A percentile compares a stretch with the other conserved stretches of the same genome.
Conservation (phyloP, 2,797 vertebrate species). For the Dipus sagitta region DNA sequence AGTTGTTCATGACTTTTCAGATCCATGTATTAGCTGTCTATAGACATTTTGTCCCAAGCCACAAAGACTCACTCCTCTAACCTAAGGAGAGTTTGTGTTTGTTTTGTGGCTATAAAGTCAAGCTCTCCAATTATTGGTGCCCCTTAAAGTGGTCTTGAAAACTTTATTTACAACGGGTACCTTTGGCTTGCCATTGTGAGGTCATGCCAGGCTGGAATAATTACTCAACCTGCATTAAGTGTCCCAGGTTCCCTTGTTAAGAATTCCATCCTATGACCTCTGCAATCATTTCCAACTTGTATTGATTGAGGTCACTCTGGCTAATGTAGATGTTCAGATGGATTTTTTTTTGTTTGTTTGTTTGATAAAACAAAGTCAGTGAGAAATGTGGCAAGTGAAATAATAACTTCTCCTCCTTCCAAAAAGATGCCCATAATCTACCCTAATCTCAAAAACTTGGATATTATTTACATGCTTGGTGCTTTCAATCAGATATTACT, state of each 20-base stretch:
- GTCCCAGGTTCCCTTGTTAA: conserved; percentile 20
- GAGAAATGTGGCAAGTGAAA: neutral
- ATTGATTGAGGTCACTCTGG: neutral
- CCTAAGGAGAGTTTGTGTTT: neutral
- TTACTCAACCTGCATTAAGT: neutral
- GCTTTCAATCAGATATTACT: too few species aligned
- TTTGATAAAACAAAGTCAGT: neutral
- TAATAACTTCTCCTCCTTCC: neutral
- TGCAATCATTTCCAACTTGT: neutral
- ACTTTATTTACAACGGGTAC: conserved; percentile 11
- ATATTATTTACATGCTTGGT: neutral
- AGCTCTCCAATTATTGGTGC: conserved; percentile 2
- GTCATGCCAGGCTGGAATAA: conserved; percentile 9
- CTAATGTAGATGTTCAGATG: neutral
- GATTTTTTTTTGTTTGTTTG: neutral
- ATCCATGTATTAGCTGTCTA: neutral
- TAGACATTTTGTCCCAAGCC: neutral
- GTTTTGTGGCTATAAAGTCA: conserved; percentile 16
- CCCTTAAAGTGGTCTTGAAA: conserved; percentile 11
- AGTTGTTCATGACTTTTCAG: conserved; percentile 9
- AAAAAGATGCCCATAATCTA: neutral
- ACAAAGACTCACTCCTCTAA: neutral
- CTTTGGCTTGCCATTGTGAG: neutral
- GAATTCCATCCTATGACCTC: neutral
- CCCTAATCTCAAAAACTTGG: neutral